A percentile compares a stretch with the other conserved stretches of the same genome.
Conservation (phyloP, 2,797 vertebrate genomes). For the Chaenodraco wilsoni region DNA sequence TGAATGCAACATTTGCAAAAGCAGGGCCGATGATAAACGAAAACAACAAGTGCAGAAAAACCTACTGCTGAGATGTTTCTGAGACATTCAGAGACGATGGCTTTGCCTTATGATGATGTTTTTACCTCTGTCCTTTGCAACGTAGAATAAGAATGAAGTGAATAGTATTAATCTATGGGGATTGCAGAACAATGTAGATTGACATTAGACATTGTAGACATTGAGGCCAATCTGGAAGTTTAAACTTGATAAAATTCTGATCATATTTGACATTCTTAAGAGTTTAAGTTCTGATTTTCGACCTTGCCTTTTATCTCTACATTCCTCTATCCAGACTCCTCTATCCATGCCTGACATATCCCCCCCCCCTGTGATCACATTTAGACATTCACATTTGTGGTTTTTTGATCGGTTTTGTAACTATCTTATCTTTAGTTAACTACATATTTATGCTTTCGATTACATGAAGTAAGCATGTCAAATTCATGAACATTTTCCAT, state of each 20-base stretch:
- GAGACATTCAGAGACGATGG: not conserved
- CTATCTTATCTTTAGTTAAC: too few relatives aligned
- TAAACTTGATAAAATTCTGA: not conserved
- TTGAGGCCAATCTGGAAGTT: not conserved
- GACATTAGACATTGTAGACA: not conserved
- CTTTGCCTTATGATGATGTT: not conserved
- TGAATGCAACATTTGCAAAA: too few relatives aligned
- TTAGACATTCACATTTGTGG: not conserved
- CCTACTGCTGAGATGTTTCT: not conserved
- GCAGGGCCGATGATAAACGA: too few relatives aligned
- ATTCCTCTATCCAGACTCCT: not conserved
- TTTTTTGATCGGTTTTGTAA: not conserved
- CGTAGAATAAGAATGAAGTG: too few relatives aligned
- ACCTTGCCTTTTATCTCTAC: constrained; percentile 6
- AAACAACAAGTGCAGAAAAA: too few relatives aligned
- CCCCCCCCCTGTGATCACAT: not conserved
- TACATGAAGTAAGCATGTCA: too few relatives aligned
- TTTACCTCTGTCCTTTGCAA: not conserved
- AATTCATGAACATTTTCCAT: too few relatives aligned
- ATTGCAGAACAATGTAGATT: not conserved
- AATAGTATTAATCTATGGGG: not conserved
- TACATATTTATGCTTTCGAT: too few relatives aligned
- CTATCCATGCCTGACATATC: not conserved
- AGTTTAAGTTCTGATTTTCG: not conserved
- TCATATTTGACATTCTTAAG: not conserved